Evolutionary conservation across 2,888 invertebrate species (phyloP).

Genomic region (Hipparchia semele): DNA sequence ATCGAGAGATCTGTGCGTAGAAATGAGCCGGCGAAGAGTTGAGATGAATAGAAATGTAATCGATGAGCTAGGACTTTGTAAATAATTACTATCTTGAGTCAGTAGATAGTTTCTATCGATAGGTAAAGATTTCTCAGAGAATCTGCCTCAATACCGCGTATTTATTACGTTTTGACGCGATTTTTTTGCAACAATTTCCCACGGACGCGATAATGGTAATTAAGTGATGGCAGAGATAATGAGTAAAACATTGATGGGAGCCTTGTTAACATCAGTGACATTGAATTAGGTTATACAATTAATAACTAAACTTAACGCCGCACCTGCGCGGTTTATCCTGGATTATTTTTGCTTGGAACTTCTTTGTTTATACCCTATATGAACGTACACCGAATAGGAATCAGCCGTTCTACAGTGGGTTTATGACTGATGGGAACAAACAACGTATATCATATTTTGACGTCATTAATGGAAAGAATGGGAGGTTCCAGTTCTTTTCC

Average conservation of each 20-base stretch:
- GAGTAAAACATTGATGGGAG: conserved; percentile 42
- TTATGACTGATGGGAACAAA: too few relatives aligned
- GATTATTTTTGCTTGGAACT: not conserved
- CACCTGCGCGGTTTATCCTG: too few relatives aligned
- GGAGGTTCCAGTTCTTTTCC: too few relatives aligned
- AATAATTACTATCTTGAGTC: too few relatives aligned
- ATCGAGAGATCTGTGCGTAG: too few relatives aligned
- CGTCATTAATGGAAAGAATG: too few relatives aligned
- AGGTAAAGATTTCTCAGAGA: conserved; percentile 62
- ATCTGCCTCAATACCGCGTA: conserved; percentile 68
- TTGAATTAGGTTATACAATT: conserved; percentile 5
- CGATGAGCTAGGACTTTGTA: too few relatives aligned
- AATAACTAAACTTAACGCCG: not conserved
- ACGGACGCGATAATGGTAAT: conserved; percentile 65
- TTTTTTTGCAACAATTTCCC: conserved; percentile 67
- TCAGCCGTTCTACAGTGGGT: too few relatives aligned
- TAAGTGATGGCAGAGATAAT: conserved; percentile 54
- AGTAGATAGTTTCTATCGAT: not conserved
- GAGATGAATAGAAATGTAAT: too few relatives aligned
- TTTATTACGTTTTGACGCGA: conserved; percentile 59
- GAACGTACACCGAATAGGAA: too few relatives aligned
- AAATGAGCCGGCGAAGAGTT: too few relatives aligned
- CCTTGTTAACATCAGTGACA: conserved; percentile 30
- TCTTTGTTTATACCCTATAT: not conserved
- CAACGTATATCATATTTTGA: too few relatives aligned